Evolutionary conservation across 2,888 invertebrate species (phyloP), one percentile per base, ranked within the genome.

Genomic region (Drosophila recens): DNA sequence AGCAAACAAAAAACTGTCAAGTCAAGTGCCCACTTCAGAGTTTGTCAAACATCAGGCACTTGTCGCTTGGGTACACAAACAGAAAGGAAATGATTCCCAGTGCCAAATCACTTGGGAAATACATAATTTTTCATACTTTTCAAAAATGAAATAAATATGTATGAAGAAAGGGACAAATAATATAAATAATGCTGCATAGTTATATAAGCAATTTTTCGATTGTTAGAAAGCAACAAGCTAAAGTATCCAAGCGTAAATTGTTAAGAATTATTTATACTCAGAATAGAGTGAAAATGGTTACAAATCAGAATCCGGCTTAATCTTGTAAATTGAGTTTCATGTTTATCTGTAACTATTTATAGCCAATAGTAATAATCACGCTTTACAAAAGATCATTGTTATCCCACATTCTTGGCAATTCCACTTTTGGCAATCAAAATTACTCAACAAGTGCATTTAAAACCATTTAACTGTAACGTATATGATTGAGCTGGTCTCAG

Each of bases 41-140:
- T 9, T 17, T 15, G n/a, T 15, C 45, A 49, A 40, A 10, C 34
- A 36, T 43, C 5, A 30, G 46, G 45, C 63, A 54, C 40, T 68
- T 73, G 64, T 68, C 56, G 46, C 54, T 54, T 67, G 53, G 59
- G 40, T 48, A 15, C 43, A 9, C 57, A 68, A 68, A 58, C 58
- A 45, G 40, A 45, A 51, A 23, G 10, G 45, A 56, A 76, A 49
- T 33, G 66, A 69, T 49, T 59, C 59, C 13, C 62, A 49, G 15
- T 13, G 56, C 23, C 46, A 36, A 59, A 51, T n/a, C 58, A 49
- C 8, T 33, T 15, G 49, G 48, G 65, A 67, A 71, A 72, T 57
- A 9, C 54, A 46, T 34, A 27, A 67, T 27, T 30, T 52, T 52
- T 52, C 46, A 45, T 42, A 45, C n/a, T 33, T 8, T 36, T 4